phyloP scores from a whole-genome alignment of 2,888 invertebrate genomes.

The Philonicus albiceps region DNA sequence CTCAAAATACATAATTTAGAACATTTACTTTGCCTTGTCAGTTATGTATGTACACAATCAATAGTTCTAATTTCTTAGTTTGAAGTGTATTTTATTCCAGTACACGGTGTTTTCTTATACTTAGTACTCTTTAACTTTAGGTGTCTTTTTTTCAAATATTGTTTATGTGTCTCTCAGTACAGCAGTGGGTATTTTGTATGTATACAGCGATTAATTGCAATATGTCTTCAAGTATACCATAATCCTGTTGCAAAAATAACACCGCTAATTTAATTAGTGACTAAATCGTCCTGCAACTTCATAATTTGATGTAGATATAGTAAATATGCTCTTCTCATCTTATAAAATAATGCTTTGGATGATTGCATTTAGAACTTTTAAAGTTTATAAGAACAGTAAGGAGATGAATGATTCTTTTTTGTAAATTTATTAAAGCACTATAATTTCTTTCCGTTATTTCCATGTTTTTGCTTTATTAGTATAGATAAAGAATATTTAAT shows the following conservation, averaged over 20 bases:
- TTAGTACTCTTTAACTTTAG: not conserved
- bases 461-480: not conserved
- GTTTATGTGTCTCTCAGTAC: slow-evolving; percentile 9
- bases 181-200: not conserved
- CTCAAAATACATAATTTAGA: slow-evolving; percentile 37
- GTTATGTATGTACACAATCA: slow-evolving; percentile 36
- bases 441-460: slow-evolving; percentile 6
- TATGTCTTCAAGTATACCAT: not conserved
- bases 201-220: not conserved
- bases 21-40: slow-evolving; percentile 32
- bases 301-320: slow-evolving; percentile 4
- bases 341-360: slow-evolving; percentile 31
- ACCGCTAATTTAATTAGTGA: slow-evolving; percentile 13
- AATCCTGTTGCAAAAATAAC: not conserved
- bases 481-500: not conserved
- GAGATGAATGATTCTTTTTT: slow-evolving; percentile 23
- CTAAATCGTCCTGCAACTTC: not conserved
- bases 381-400: slow-evolving; percentile 27
- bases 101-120: not conserved
- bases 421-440: slow-evolving; percentile 40
- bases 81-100: not conserved
- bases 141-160: not conserved
- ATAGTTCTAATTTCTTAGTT: not conserved
- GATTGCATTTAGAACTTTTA: slow-evolving; percentile 33
- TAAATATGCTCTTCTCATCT: slow-evolving; percentile 13